Evolutionary conservation across 2,113 vertebrate species (phyloP).

Genomic region (Peromyscus maniculatus): DNA sequence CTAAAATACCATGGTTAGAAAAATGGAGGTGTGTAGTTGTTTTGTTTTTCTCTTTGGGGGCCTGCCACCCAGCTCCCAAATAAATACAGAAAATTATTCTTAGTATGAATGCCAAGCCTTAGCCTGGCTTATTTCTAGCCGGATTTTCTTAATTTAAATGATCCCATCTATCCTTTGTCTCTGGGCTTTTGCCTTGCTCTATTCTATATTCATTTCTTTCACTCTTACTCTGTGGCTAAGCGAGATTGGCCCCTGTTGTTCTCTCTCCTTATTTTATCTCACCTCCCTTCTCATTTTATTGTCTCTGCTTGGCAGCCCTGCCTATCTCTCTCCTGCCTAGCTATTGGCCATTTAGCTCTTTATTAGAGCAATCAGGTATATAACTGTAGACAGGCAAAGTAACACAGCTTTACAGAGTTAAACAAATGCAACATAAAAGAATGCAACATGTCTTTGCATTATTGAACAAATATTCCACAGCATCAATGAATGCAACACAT

Average conservation of each 20-base stretch:
- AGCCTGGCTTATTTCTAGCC: neutral
- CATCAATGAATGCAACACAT: neutral
- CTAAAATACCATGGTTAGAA: neutral
- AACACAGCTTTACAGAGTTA: neutral
- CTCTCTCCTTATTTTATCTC: neutral
- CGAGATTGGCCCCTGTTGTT: neutral
- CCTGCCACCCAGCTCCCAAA: neutral
- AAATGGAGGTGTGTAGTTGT: neutral
- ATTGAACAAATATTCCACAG: neutral
- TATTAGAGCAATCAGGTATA: neutral
- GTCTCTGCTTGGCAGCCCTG: neutral
- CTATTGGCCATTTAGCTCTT: neutral
- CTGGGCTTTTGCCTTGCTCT: neutral
- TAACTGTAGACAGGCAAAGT: neutral
- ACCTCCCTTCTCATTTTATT: neutral
- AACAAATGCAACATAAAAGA: neutral
- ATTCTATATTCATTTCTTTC: neutral
- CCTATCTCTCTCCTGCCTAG: neutral
- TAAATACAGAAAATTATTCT: neutral
- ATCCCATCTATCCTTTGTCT: neutral
- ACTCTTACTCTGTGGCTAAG: neutral
- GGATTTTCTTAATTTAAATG: neutral
- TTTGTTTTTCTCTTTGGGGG: neutral
- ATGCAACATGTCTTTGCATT: neutral
- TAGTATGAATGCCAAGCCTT: neutral